phyloP scores from a whole-genome alignment of 2,113 vertebrate genomes.

The Gavia stellata region DNA sequence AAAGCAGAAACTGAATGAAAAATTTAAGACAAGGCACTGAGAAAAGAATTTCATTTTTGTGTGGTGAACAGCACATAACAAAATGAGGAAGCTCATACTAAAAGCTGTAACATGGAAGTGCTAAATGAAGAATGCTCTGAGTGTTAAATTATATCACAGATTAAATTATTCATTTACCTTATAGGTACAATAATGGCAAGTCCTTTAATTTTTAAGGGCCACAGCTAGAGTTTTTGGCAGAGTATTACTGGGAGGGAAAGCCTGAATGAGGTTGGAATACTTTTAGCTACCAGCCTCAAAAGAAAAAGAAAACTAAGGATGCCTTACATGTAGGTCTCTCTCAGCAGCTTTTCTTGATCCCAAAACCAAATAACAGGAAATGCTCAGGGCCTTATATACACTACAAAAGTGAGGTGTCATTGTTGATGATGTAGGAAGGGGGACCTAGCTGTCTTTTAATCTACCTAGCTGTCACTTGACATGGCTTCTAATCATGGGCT shows the following conservation, averaged over 20 bases:
- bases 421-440: not conserved
- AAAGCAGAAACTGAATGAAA: not conserved
- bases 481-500: not conserved
- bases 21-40: not conserved
- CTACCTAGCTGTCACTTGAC: not conserved
- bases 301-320: not conserved
- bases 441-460: not conserved
- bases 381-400: not conserved
- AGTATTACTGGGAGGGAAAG: not conserved
- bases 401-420: not conserved
- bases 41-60: not conserved
- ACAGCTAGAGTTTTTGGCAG: not conserved
- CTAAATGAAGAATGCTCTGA: not conserved
- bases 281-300: not conserved
- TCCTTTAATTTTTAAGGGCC: not conserved
- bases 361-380: not conserved
- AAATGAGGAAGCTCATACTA: not conserved
- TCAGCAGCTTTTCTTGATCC: not conserved
- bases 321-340: not conserved
- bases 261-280: not conserved
- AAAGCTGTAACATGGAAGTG: not conserved
- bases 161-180: not conserved
- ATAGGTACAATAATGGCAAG: not conserved
- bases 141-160: not conserved
- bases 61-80: not conserved